A percentile compares a stretch with the other conserved stretches of the same genome.
Conservation (phyloP, 2,888 invertebrate species). For the Byasa hedistus region DNA sequence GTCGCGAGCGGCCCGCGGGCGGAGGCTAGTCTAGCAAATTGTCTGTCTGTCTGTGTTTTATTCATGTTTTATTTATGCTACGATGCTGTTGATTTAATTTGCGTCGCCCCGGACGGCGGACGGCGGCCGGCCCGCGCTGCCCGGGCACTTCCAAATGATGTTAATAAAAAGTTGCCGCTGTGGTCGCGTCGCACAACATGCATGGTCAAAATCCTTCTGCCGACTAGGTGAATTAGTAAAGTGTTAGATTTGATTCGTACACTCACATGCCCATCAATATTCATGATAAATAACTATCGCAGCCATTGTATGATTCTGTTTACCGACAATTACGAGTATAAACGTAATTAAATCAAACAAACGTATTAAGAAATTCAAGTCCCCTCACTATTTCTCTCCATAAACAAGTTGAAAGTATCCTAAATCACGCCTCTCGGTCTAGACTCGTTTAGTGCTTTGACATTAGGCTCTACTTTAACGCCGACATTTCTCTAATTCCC, state of each 20-base stretch:
- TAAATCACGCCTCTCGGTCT: background rate
- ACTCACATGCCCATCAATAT: too few species aligned
- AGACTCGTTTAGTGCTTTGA: background rate
- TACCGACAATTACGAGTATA: too few species aligned
- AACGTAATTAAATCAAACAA: too few species aligned
- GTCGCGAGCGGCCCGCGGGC: slow-evolving; percentile 61
- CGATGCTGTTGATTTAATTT: slow-evolving; percentile 58
- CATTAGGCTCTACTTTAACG: background rate
- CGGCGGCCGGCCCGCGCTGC: background rate
- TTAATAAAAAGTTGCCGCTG: background rate
- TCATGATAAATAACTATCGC: too few species aligned
- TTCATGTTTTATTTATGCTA: slow-evolving; percentile 71
- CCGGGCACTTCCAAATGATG: too few species aligned
- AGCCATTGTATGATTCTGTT: too few species aligned
- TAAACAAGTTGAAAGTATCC: background rate
- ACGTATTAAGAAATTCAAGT: background rate
- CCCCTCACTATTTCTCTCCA: background rate
- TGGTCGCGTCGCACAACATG: background rate
- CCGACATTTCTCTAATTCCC: slow-evolving; percentile 3
- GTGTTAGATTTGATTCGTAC: too few species aligned
- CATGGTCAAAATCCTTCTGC: too few species aligned
- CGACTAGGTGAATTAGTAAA: too few species aligned
- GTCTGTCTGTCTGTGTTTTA: slow-evolving; percentile 55
- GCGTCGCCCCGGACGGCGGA: slow-evolving; percentile 36
- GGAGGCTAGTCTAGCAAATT: slow-evolving; percentile 67